These are phyloP conservation scores for Phengaris arion DNA, from an alignment of 2,888 invertebrate species.

Conservation along the genomic window DNA sequence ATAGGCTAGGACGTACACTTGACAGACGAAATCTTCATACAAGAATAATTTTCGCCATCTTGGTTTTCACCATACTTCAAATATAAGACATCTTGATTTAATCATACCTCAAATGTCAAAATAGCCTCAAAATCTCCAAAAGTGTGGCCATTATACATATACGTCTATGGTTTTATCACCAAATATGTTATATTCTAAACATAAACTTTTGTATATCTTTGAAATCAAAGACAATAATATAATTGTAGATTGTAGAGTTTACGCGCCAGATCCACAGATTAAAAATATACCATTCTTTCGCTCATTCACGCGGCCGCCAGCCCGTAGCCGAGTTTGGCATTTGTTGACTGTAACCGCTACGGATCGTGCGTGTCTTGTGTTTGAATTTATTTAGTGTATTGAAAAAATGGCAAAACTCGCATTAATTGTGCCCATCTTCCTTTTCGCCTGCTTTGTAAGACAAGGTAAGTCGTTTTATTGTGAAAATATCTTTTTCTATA, in stretches of 20 bases:
- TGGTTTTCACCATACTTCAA: no score
- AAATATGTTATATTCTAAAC: neutral
- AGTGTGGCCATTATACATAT: no score
- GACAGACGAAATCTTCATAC: no score
- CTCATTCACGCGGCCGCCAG: slow-evolving; percentile 37
- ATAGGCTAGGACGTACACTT: no score
- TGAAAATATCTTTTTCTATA: slow-evolving; percentile 27
- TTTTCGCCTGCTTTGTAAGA: slow-evolving; percentile 62
- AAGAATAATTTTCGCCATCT: no score
- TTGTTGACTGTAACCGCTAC: slow-evolving; percentile 53
- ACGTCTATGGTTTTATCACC: no score
- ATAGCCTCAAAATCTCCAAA: no score
- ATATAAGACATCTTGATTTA: no score
- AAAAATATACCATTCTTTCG: slow-evolving; percentile 35
- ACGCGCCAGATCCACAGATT: slow-evolving; percentile 32
- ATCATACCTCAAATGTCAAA: no score
- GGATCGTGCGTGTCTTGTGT: slow-evolving; percentile 47
- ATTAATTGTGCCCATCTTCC: slow-evolving; percentile 62
- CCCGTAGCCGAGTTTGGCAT: slow-evolving; percentile 46
- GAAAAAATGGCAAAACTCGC: slow-evolving; percentile 62
- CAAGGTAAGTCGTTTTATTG: slow-evolving; percentile 55
- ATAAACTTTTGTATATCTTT: neutral
- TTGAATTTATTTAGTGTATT: slow-evolving; percentile 44
- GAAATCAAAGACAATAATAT: neutral
- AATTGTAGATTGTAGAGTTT: neutral